Evolutionary conservation across 2,113 vertebrate genomes (phyloP).

Genomic region (Acanthochromis polyacanthus): DNA sequence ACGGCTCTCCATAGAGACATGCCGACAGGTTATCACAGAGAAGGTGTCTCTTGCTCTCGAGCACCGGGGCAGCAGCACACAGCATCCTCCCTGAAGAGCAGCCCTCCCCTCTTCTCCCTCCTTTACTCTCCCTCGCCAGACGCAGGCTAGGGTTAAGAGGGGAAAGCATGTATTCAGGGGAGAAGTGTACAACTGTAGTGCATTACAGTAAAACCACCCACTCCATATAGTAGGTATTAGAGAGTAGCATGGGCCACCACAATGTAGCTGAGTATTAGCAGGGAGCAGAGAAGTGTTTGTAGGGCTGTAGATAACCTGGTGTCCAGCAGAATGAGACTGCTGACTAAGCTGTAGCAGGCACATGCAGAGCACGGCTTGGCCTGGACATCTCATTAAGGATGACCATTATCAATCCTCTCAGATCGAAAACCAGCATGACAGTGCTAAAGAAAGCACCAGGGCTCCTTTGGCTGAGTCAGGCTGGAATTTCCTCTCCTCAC

Average conservation of each 20-base stretch:
- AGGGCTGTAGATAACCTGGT: constrained; percentile 57
- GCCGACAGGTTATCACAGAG: constrained; percentile 82
- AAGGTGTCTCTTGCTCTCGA: constrained; percentile 75
- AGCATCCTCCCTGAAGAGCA: constrained; percentile 57
- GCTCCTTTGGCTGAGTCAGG: constrained; percentile 69
- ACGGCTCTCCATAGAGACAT: constrained; percentile 69
- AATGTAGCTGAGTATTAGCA: constrained; percentile 8
- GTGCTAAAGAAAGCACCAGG: constrained; percentile 59
- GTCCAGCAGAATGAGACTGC: constrained; percentile 54
- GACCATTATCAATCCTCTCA: constrained; percentile 74
- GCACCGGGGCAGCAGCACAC: constrained; percentile 51
- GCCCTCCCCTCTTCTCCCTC: not conserved
- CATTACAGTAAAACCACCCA: constrained; percentile 27
- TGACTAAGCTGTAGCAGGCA: constrained; percentile 64
- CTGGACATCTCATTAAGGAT: constrained; percentile 73
- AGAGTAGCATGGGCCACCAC: not conserved
- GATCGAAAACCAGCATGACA: constrained; percentile 75
- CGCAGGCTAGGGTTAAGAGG: constrained; percentile 34
- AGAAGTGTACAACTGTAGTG: constrained; percentile 44
- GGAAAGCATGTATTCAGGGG: constrained; percentile 26
- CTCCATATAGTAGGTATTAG: constrained; percentile 34
- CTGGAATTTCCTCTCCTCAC: constrained; percentile 63
- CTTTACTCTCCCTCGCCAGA: not conserved
- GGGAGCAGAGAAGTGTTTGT: constrained; percentile 28
- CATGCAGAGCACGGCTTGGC: constrained; percentile 48